Evolutionary conservation across 2,113 vertebrate genomes (phyloP).

Genomic region (Alectura lathami): DNA sequence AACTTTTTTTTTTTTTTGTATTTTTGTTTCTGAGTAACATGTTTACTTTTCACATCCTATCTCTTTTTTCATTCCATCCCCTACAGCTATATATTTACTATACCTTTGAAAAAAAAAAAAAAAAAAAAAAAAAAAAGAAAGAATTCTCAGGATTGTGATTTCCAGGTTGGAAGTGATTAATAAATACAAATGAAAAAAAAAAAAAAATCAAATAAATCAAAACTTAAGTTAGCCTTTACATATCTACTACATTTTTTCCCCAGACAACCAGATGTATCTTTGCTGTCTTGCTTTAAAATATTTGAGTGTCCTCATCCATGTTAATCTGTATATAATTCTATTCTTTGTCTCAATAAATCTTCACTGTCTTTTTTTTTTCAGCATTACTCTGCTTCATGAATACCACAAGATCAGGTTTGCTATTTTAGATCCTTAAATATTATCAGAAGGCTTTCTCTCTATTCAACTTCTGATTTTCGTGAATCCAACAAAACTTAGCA

Average conservation of each 20-base stretch:
- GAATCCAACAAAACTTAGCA: not conserved
- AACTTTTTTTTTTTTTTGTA: not conserved
- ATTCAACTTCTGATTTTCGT: not conserved
- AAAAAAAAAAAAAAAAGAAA: not conserved
- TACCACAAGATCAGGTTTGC: not conserved
- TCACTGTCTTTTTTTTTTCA: not conserved
- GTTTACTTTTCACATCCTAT: not conserved
- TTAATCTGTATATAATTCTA: not conserved
- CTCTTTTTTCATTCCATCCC: fast-evolving
- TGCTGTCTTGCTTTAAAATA: not conserved
- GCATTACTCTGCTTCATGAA: not conserved
- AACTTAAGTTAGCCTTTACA: not conserved
- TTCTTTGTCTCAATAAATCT: not conserved
- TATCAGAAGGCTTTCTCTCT: not conserved
- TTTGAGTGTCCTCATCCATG: not conserved
- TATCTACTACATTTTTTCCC: not conserved
- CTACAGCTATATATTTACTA: not conserved
- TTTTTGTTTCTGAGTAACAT: not conserved
- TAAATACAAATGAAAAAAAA: not conserved
- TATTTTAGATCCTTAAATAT: not conserved
- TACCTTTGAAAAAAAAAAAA: not conserved
- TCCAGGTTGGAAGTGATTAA: not conserved
- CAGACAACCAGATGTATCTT: not conserved
- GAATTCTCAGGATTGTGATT: not conserved
- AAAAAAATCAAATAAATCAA: too few relatives aligned